Conservation (phyloP, 2,797 vertebrate species). For the Botia kubotai region DNA sequence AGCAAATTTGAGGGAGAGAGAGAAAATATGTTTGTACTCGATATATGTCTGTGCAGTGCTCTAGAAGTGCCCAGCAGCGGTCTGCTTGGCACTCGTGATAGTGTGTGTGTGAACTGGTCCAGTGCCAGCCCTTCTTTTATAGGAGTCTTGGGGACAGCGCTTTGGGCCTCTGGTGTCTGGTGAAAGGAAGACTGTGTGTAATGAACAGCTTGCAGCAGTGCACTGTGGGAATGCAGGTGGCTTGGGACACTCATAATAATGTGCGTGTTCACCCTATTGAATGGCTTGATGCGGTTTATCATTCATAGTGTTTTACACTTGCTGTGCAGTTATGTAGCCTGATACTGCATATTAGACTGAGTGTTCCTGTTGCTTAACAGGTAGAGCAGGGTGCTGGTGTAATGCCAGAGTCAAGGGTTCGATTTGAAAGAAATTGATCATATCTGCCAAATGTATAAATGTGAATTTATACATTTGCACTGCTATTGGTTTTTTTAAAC, state of each 20-base stretch:
- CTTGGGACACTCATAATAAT: slow-evolving; percentile 50
- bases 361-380: neutral
- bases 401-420: neutral
- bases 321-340: neutral
- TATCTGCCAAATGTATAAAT: no score
- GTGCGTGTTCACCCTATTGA: slow-evolving; percentile 6
- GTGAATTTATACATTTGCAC: no score
- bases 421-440: neutral
- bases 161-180: slow-evolving; percentile 69
- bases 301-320: neutral
- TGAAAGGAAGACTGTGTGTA: slow-evolving; percentile 65
- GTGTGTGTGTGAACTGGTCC: slow-evolving; percentile 56
- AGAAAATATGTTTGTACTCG: slow-evolving; percentile 21
- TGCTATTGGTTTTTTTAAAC: no score
- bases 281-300: slow-evolving; percentile 11
- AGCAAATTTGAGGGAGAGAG: slow-evolving; percentile 11
- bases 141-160: slow-evolving; percentile 65
- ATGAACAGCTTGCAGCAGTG: slow-evolving; percentile 69
- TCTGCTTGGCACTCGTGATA: slow-evolving; percentile 56
- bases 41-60: slow-evolving; percentile 22
- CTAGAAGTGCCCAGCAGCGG: slow-evolving; percentile 44
- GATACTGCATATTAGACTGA: neutral
- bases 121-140: slow-evolving; percentile 66
- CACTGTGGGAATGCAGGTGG: slow-evolving; percentile 75
- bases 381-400: neutral